These are phyloP conservation scores for Diploscapter pachys DNA, from an alignment of 1,140 invertebrate genomes.

Conservation along the genomic window DNA sequence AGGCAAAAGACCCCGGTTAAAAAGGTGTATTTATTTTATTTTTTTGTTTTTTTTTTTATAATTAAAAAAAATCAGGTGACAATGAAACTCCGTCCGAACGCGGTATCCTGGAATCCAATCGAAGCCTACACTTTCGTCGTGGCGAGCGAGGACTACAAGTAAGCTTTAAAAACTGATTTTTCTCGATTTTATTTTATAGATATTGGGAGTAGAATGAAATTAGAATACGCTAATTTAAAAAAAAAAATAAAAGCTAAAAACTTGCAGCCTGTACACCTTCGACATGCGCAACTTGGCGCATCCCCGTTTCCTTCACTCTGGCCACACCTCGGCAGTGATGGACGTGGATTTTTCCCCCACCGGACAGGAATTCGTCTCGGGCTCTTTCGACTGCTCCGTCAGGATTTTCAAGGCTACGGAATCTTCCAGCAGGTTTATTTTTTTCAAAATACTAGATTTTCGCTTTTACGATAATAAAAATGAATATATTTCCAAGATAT, in stretches of 20 bases:
- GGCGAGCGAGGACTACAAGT: slow-evolving; percentile 99
- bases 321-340: slow-evolving; percentile 88
- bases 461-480: neutral
- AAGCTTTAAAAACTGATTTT: slow-evolving; percentile 53
- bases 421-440: slow-evolving; percentile 61
- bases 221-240: too few species aligned
- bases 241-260: neutral
- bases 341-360: slow-evolving; percentile 95
- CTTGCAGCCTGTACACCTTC: slow-evolving; percentile 87
- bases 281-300: slow-evolving; percentile 80
- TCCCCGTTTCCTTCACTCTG: slow-evolving; percentile 83
- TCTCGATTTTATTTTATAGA: slow-evolving; percentile 29
- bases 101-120: slow-evolving; percentile 95
- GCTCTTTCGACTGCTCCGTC: slow-evolving; percentile 91
- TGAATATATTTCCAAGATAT: neutral
- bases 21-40: slow-evolving; percentile 64
- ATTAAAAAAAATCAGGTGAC: slow-evolving; percentile 14
- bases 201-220: neutral
- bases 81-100: slow-evolving; percentile 80
- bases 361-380: slow-evolving; percentile 90
- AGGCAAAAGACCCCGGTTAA: slow-evolving; percentile 80
- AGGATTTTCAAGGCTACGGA: slow-evolving; percentile 82
- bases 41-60: neutral
- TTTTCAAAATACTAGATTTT: neutral
- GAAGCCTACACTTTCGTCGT: slow-evolving; percentile 91